Evolutionary conservation across 2,888 invertebrate species (phyloP), one percentile per base, ranked within the genome.

Genomic region (Temnothorax unifasciatus): DNA sequence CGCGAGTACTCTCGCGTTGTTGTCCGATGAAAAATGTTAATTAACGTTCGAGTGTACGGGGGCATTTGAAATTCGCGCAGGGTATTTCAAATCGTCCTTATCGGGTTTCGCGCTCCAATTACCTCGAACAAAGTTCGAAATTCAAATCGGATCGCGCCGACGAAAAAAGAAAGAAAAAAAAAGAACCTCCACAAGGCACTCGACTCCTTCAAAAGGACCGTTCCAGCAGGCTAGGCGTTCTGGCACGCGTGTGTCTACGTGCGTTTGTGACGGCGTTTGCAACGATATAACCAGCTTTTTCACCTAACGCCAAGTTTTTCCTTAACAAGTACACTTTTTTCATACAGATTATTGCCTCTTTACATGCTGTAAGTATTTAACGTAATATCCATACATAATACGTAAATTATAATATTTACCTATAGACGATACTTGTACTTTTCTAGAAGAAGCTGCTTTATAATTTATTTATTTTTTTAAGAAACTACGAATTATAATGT

Each of bases 81-180:
- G n/a, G n/a, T 73, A 81, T 81, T 73, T 71, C 38, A 59, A 71
- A 81, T 81, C 73, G 79, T 59, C 47, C 47, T 81, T 81, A 81
- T 81, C 79, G 79, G 47, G 13, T 59, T 38, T 59, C 73, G 38
- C 47, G 79, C 79, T 73, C 73, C 59, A 81, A 34, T 81, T 73
- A 38, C 25, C 25, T 50, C 59, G 38, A 38, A 81, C 79, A 61
- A 81, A 73, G 73, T 73, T 81, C 59, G 18, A 81, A 73, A 81
- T 81, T 59, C 73, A 50, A 50, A 61, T 59, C 34, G 18, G 11
- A 59, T 79, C 21, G 44, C 6, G 44, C 11, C 15, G 34, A 41
- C 41, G n/a, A n/a, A 41, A 34, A 59, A 71, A 29, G 2, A 13
- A 13, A 25, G 25, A 2, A 1, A 57, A 18, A 29, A 18, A 18